Percentiles rank a stretch among this genome's conserved stretches.
Evolutionary conservation across 2,113 vertebrate genomes (phyloP).

Genomic region (Hippocampus abdominalis): DNA sequence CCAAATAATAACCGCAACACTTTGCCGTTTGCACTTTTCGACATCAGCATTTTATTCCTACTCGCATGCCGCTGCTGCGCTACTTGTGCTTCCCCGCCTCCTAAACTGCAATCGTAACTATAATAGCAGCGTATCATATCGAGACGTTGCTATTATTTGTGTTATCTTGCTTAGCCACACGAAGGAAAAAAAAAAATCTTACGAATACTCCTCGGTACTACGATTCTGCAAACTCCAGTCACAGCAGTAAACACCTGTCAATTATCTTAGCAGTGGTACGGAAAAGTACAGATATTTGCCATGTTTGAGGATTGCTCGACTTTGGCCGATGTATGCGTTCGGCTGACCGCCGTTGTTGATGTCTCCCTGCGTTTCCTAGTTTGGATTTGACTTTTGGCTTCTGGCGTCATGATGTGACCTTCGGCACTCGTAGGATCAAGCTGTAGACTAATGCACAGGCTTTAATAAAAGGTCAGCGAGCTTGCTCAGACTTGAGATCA

Average conservation of each 20-base stretch:
- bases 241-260: too few relatives aligned
- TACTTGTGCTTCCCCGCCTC: neutral
- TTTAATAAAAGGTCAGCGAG: neutral
- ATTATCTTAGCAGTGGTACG: too few relatives aligned
- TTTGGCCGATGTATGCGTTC: too few relatives aligned
- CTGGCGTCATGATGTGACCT: neutral
- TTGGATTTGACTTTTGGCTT: neutral
- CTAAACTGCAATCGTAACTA: neutral
- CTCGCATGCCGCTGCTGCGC: neutral
- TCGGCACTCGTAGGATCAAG: conserved; percentile 22
- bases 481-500: neutral
- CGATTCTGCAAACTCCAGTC: too few relatives aligned
- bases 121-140: too few relatives aligned
- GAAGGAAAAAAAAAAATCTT: too few relatives aligned
- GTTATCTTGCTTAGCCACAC: too few relatives aligned
- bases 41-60: neutral
- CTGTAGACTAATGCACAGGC: conserved; percentile 7
- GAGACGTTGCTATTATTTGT: too few relatives aligned
- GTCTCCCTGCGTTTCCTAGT: neutral
- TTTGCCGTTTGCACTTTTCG: neutral
- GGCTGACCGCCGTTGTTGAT: too few relatives aligned
- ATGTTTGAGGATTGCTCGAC: too few relatives aligned
- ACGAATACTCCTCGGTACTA: too few relatives aligned
- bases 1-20: conserved; percentile 1
- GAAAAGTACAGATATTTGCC: too few relatives aligned